phyloP scores from a whole-genome alignment of 2,113 vertebrate species.

The Periophthalmodon schlosseri region DNA sequence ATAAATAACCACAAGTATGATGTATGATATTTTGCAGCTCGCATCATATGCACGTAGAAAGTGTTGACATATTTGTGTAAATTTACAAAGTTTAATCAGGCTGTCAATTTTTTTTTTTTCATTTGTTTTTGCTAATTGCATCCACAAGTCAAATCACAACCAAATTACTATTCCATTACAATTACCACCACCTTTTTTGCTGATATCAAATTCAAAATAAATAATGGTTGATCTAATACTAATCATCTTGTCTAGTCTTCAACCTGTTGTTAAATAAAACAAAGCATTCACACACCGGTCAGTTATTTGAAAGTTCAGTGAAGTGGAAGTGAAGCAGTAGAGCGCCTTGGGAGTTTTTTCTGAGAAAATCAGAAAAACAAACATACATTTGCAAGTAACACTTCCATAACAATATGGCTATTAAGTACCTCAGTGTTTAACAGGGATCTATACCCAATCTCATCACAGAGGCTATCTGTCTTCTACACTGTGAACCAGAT shows the following conservation, averaged over 20 bases:
- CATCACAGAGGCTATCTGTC: neutral
- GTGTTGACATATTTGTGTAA: neutral
- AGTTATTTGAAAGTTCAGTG: too few species aligned
- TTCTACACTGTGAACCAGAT: slow-evolving; percentile 8
- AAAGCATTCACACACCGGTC: too few species aligned
- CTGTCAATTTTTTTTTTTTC: too few species aligned
- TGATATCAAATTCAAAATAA: too few species aligned
- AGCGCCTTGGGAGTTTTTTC: neutral
- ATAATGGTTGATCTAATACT: too few species aligned
- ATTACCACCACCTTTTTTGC: too few species aligned
- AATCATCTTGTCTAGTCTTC: too few species aligned
- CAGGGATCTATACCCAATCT: neutral
- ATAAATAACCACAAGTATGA: neutral
- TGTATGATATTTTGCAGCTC: neutral
- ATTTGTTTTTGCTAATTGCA: too few species aligned
- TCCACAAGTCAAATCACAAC: too few species aligned
- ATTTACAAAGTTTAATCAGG: neutral
- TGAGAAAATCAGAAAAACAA: neutral
- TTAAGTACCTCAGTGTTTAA: neutral
- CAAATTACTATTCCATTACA: too few species aligned
- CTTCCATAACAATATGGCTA: neutral
- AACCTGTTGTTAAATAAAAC: too few species aligned
- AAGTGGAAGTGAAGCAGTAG: too few species aligned
- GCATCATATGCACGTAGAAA: neutral
- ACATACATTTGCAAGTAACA: neutral